Evolutionary conservation across 1,140 invertebrate species (phyloP).

Genomic region (Contarinia nasturtii): DNA sequence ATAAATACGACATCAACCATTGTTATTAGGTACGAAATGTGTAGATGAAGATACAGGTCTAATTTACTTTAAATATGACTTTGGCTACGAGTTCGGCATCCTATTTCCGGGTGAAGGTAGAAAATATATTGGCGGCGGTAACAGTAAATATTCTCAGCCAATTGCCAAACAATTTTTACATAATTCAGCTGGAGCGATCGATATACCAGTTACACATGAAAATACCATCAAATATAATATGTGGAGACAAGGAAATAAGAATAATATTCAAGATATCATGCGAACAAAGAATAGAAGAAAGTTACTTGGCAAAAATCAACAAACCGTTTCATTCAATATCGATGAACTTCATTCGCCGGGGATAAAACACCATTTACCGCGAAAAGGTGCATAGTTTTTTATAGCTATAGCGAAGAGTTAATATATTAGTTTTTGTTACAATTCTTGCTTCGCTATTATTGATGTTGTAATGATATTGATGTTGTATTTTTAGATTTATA

Average conservation of each 20-base stretch:
- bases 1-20: too few species aligned
- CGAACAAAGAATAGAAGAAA: background rate
- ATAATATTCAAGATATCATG: too few species aligned
- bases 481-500: too few species aligned
- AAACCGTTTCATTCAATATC: too few species aligned
- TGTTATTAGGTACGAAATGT: constrained; percentile 44
- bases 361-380: too few species aligned
- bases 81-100: constrained; percentile 62
- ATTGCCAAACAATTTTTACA: constrained; percentile 17
- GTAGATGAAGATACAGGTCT: constrained; percentile 55
- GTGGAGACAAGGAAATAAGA: too few species aligned
- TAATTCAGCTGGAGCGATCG: constrained; percentile 10
- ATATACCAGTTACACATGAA: constrained; percentile 21
- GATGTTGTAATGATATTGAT: too few species aligned
- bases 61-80: constrained; percentile 69
- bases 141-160: constrained; percentile 18
- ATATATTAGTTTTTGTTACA: too few species aligned
- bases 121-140: constrained; percentile 26
- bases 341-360: background rate
- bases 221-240: constrained; percentile 3
- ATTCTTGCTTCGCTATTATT: too few species aligned
- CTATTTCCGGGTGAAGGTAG: constrained; percentile 46
- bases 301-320: too few species aligned
- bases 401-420: constrained; percentile 38
- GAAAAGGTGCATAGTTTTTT: constrained; percentile 6